phyloP scores from a whole-genome alignment of 2,113 vertebrate species.

The Phycodurus eques region DNA sequence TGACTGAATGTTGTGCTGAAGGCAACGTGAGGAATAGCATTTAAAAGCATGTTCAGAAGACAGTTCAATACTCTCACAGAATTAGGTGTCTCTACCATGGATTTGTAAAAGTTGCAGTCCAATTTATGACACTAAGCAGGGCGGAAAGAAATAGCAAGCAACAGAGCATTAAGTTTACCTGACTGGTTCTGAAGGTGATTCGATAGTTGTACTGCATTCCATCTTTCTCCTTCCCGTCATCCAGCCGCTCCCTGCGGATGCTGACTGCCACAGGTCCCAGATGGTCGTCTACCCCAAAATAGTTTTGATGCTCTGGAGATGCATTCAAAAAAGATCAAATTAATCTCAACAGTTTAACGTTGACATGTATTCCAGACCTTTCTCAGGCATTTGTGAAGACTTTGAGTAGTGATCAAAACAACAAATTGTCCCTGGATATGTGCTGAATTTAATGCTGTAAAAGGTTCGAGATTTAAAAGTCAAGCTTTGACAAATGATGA shows the following conservation, averaged over 20 bases:
- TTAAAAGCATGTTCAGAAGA: slow-evolving; percentile 15
- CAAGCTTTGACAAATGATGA: slow-evolving; percentile 14
- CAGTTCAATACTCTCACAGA: slow-evolving; percentile 9
- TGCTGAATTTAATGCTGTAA: background rate
- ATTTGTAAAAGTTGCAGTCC: background rate
- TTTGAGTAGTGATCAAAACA: background rate
- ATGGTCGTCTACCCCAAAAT: slow-evolving; percentile 93
- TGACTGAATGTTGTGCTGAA: slow-evolving; percentile 27
- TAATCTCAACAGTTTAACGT: background rate
- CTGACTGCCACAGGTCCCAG: slow-evolving; percentile 94
- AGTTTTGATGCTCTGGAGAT: slow-evolving; percentile 91
- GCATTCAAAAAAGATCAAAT: slow-evolving; percentile 5
- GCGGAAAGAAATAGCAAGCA: background rate
- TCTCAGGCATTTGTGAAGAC: background rate
- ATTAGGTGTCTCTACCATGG: slow-evolving; percentile 14
- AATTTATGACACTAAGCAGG: background rate
- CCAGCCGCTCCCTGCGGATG: slow-evolving; percentile 88
- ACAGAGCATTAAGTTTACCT: slow-evolving; percentile 74
- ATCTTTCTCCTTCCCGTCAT: slow-evolving; percentile 93
- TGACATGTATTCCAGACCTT: background rate
- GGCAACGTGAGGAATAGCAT: slow-evolving; percentile 18
- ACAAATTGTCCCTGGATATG: background rate
- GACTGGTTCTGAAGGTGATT: slow-evolving; percentile 92
- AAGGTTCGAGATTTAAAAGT: background rate
- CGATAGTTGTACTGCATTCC: slow-evolving; percentile 92